A percentile compares a stretch with the other conserved stretches of the same genome.
These are phyloP conservation scores for Danaus melanippus DNA, from an alignment of 1,140 invertebrate species.

Conservation along the genomic window DNA sequence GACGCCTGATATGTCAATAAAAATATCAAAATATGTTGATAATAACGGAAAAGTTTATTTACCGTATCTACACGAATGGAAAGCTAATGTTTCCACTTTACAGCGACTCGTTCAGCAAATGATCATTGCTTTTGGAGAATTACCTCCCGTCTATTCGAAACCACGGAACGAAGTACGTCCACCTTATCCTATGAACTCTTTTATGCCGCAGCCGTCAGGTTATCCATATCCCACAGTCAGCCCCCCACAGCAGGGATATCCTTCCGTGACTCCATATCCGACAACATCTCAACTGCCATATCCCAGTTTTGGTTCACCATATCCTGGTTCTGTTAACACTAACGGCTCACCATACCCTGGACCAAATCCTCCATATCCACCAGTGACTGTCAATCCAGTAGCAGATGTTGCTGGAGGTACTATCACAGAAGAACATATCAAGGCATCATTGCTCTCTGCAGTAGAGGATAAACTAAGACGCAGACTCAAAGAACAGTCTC, in stretches of 20 bases:
- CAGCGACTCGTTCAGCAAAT: constrained; percentile 91
- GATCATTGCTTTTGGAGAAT: constrained; percentile 93
- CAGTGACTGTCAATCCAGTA: constrained; percentile 47
- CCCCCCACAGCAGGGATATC: constrained; percentile 54
- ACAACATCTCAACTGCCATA: constrained; percentile 56
- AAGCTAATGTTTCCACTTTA: constrained; percentile 86
- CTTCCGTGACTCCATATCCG: constrained; percentile 49
- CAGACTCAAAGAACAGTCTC: constrained; percentile 89
- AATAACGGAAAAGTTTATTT: constrained; percentile 96
- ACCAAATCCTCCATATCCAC: constrained; percentile 59
- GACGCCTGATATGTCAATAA: constrained; percentile 95
- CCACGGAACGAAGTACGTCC: constrained; percentile 70
- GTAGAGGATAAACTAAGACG: constrained; percentile 94
- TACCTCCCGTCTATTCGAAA: constrained; percentile 93
- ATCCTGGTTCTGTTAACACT: constrained; percentile 47
- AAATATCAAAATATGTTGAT: constrained; percentile 94
- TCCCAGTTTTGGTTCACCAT: constrained; percentile 49
- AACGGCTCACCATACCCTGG: constrained; percentile 49
- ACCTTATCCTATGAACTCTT: constrained; percentile 77
- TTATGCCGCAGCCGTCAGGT: constrained; percentile 76
- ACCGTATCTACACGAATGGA: constrained; percentile 97
- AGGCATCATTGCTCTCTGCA: constrained; percentile 93
- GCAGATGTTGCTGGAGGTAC: constrained; percentile 77
- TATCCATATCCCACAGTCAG: constrained; percentile 46
- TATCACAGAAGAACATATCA: constrained; percentile 95